phyloP scores from a whole-genome alignment of 2,797 vertebrate genomes.

The Antrozous pallidus region DNA sequence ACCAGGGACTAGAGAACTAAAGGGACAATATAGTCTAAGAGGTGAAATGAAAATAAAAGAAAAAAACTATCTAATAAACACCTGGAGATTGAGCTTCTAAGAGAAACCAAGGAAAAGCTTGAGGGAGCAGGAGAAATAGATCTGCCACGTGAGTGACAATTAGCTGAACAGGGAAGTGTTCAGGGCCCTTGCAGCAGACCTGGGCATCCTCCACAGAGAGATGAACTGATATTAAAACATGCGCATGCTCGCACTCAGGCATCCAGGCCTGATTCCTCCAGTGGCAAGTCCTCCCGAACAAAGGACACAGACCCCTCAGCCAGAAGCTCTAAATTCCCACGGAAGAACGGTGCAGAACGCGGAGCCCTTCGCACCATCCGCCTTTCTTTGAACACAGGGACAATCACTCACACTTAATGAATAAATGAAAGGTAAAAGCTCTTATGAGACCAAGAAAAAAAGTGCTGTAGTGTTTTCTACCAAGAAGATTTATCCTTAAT shows the following conservation, averaged over 20 bases:
- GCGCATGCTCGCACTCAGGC: background rate
- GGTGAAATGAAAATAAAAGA: background rate
- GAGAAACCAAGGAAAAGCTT: background rate
- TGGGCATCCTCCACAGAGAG: background rate
- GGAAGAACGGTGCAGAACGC: background rate
- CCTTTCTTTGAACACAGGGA: background rate
- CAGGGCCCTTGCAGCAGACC: background rate
- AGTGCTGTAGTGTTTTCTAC: background rate
- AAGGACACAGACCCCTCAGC: background rate
- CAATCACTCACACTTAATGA: background rate
- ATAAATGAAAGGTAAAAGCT: background rate
- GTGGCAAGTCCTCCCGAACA: background rate
- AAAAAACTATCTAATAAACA: background rate
- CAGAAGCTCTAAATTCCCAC: background rate
- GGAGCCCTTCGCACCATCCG: background rate
- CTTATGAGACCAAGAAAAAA: slow-evolving; percentile 1
- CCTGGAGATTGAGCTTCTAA: background rate
- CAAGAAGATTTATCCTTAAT: background rate
- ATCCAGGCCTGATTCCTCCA: background rate
- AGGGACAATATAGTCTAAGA: background rate
- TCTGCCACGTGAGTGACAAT: background rate
- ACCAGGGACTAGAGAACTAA: background rate
- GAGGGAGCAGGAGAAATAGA: background rate
- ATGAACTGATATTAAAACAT: background rate
- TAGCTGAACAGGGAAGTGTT: background rate